Evolutionary conservation across 2,888 invertebrate species (phyloP).

Genomic region (Branchipolynoe longqiensis): DNA sequence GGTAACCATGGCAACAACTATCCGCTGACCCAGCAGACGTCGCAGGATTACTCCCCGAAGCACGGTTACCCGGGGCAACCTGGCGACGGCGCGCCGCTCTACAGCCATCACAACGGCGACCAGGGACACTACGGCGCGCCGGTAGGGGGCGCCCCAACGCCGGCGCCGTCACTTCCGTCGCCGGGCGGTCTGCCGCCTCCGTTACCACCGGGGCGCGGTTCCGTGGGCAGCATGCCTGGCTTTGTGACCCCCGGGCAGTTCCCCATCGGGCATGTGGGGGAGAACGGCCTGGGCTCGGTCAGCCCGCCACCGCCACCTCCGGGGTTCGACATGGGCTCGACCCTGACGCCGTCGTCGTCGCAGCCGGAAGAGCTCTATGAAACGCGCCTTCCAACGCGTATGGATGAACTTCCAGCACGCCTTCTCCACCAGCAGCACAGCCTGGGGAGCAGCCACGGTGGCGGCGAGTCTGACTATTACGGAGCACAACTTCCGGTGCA

Average conservation of each 20-base stretch:
- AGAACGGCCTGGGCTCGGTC: slow-evolving; percentile 29
- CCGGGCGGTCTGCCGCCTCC: slow-evolving; percentile 17
- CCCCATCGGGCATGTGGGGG: not conserved
- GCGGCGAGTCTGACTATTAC: slow-evolving; percentile 7
- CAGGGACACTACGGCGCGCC: not conserved
- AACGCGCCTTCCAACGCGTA: slow-evolving; percentile 3
- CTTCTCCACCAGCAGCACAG: not conserved
- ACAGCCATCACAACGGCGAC: slow-evolving; percentile 7
- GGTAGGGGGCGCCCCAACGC: slow-evolving; percentile 43
- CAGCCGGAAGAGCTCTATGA: slow-evolving; percentile 48
- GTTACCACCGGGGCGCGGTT: slow-evolving; percentile 10
- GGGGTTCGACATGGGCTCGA: slow-evolving; percentile 41
- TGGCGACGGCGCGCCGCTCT: not conserved
- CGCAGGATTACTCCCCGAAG: slow-evolving; percentile 32
- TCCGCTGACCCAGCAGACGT: slow-evolving; percentile 4
- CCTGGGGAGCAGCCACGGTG: not conserved
- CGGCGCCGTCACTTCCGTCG: not conserved
- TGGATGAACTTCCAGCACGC: slow-evolving; percentile 18
- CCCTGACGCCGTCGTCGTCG: not conserved
- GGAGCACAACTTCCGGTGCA: slow-evolving; percentile 11
- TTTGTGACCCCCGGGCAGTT: not conserved
- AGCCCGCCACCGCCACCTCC: slow-evolving; percentile 41
- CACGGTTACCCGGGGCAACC: slow-evolving; percentile 15
- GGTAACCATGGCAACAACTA: slow-evolving; percentile 10
- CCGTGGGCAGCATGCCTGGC: slow-evolving; percentile 14